phyloP scores from a whole-genome alignment of 2,797 vertebrate species.

The Spheniscus humboldti region DNA sequence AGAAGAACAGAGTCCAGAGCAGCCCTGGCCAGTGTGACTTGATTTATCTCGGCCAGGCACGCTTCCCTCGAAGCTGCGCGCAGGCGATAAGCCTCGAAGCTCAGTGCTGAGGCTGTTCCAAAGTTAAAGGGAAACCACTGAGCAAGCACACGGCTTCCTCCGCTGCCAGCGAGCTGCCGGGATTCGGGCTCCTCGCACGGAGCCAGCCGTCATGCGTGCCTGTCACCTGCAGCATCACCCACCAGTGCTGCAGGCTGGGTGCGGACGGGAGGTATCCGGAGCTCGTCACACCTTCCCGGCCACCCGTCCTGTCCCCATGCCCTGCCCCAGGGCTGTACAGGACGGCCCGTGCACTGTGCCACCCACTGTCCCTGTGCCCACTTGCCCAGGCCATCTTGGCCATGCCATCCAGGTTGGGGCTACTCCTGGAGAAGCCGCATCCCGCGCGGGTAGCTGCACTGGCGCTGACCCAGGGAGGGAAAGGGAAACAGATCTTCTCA shows the following conservation, averaged over 20 bases:
- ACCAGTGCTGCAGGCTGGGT: background rate
- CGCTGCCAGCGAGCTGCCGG: background rate
- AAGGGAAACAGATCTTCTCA: background rate
- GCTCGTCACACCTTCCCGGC: background rate
- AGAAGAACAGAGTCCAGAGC: constrained; percentile 54
- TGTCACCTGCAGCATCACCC: background rate
- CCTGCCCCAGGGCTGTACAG: background rate
- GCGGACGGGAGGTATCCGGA: background rate
- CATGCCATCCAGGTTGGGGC: background rate
- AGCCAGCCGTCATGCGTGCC: background rate
- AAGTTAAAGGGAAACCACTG: constrained; percentile 43
- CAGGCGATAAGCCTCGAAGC: constrained; percentile 25
- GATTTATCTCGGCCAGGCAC: constrained; percentile 58
- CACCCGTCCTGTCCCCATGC: background rate
- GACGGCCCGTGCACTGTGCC: rapidly evolving
- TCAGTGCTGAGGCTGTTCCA: background rate
- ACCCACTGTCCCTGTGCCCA: background rate
- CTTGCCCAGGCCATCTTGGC: background rate
- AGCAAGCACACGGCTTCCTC: background rate
- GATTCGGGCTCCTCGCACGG: background rate
- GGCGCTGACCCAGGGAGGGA: background rate
- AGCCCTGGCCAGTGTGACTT: background rate
- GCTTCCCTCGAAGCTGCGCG: constrained; percentile 6
- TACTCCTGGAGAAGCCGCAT: background rate
- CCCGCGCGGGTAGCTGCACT: background rate